Conservation (phyloP, 2,113 vertebrate genomes). For the Corynorhinus townsendii region DNA sequence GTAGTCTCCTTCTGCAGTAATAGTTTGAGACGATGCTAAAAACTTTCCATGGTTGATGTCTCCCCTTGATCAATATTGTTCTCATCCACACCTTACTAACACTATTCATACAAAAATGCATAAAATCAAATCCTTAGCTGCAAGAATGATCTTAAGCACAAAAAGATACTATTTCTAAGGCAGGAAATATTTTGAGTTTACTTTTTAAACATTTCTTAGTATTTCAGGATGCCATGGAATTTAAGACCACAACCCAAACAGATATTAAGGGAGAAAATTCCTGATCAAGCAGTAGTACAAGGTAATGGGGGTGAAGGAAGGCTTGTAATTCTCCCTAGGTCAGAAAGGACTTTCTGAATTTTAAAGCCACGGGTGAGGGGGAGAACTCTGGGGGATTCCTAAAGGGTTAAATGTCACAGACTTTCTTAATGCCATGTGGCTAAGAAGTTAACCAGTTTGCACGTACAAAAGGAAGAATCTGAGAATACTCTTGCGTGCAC, state of each 20-base stretch:
- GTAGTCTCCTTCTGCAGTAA: neutral
- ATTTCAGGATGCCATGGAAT: neutral
- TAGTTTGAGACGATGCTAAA: neutral
- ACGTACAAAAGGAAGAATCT: neutral
- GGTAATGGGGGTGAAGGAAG: neutral
- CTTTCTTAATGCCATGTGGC: neutral
- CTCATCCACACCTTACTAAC: neutral
- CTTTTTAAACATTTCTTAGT: constrained; percentile 26
- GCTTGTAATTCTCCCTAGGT: neutral
- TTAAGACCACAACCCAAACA: neutral
- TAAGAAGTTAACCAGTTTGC: neutral
- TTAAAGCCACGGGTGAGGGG: neutral
- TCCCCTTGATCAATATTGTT: neutral
- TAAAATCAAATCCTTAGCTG: neutral
- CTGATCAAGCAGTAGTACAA: neutral
- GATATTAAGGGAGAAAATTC: neutral
- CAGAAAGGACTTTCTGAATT: neutral
- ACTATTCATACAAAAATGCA: neutral
- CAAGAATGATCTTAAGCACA: neutral
- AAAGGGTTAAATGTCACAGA: constrained; percentile 12
- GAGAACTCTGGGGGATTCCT: neutral
- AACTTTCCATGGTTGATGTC: neutral
- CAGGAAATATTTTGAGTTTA: constrained; percentile 8
- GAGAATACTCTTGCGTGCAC: neutral
- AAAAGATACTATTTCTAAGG: neutral